These are phyloP conservation scores for Disparrhopalites patrizii DNA, from an alignment of 2,888 invertebrate species.

Conservation along the genomic window DNA sequence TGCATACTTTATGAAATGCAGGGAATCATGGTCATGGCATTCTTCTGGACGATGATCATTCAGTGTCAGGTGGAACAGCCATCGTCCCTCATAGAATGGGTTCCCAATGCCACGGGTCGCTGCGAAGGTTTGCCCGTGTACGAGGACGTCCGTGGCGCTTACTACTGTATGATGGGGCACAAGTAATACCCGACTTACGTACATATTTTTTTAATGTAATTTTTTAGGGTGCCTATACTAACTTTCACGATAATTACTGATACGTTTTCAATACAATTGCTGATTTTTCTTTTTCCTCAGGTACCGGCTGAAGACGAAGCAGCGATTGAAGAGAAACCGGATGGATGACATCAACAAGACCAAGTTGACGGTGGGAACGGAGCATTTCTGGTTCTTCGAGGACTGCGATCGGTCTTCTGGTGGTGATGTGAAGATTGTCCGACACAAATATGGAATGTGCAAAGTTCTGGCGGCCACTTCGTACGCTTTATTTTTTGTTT, in stretches of 20 bases:
- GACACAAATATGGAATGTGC: not conserved
- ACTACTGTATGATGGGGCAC: slow-evolving; percentile 9
- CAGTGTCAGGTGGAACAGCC: slow-evolving; percentile 14
- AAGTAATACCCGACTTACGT: not conserved
- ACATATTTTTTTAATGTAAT: not conserved
- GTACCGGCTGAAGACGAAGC: not conserved
- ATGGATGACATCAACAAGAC: not conserved
- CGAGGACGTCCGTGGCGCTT: not conserved
- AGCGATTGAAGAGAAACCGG: not conserved
- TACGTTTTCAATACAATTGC: not conserved
- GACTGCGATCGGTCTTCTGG: not conserved
- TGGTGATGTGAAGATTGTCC: not conserved
- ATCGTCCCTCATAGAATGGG: slow-evolving; percentile 4
- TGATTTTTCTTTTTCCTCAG: not conserved
- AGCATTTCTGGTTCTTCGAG: slow-evolving; percentile 7
- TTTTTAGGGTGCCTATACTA: not conserved
- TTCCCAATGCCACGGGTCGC: not conserved
- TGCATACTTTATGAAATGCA: not conserved
- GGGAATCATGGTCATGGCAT: slow-evolving; percentile 4
- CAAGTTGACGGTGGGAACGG: not conserved
- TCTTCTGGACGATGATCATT: slow-evolving; percentile 20
- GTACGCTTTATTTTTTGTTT: not conserved
- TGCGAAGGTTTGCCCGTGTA: not conserved
- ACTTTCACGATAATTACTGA: not conserved
- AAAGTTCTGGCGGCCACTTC: not conserved